These are phyloP conservation scores for Meloe dianella DNA, from an alignment of 2,888 invertebrate species.

Conservation along the genomic window DNA sequence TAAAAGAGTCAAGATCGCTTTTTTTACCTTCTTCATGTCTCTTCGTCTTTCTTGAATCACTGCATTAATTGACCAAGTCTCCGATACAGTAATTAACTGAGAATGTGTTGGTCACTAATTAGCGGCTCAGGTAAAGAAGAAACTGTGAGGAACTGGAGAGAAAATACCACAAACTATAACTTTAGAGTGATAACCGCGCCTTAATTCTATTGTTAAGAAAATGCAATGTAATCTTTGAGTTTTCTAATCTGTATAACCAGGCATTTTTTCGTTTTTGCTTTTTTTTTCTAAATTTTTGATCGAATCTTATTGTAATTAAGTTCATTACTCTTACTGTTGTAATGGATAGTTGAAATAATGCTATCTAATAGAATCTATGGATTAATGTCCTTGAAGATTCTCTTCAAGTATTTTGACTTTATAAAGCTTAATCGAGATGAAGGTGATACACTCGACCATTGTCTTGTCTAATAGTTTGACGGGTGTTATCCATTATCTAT, in stretches of 20 bases:
- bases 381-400: constrained; percentile 31
- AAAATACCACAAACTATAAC: not conserved
- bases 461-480: constrained; percentile 24
- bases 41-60: constrained; percentile 51
- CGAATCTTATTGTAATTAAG: no score
- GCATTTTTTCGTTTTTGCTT: not conserved
- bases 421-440: constrained; percentile 29
- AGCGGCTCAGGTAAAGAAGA: constrained; percentile 46
- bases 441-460: constrained; percentile 21
- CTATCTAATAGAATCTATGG: constrained; percentile 29
- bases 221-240: not conserved
- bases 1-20: constrained; percentile 41
- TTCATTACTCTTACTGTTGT: constrained; percentile 7
- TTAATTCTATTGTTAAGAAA: constrained; percentile 21
- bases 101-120: constrained; percentile 56
- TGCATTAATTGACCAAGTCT: constrained; percentile 56
- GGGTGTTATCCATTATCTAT: constrained; percentile 20
- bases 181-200: constrained; percentile 35
- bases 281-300: not conserved
- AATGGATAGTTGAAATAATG: constrained; percentile 29
- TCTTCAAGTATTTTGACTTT: constrained; percentile 27
- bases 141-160: constrained; percentile 27
- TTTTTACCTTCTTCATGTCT: not conserved
- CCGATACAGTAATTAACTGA: constrained; percentile 55
- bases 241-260: not conserved